These are phyloP conservation scores for Arctocebus calabarensis DNA, from an alignment of 2,797 vertebrate genomes.

Conservation along the genomic window DNA sequence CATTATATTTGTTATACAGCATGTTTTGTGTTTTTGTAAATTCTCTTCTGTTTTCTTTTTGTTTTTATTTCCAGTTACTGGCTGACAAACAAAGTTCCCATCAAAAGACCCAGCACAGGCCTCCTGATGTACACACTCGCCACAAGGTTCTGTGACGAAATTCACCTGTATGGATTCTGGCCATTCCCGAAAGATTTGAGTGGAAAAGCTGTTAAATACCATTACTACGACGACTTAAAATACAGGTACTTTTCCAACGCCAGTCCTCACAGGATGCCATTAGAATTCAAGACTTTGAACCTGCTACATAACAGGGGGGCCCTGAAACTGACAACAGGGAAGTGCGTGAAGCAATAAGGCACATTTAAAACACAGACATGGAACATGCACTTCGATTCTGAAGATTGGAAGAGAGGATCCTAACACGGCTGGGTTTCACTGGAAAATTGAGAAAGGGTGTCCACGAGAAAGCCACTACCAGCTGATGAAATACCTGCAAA, in stretches of 20 bases:
- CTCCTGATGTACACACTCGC: constrained; percentile 94
- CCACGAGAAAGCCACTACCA: constrained; percentile 83
- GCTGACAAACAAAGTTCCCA: constrained; percentile 94
- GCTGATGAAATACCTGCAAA: constrained; percentile 86
- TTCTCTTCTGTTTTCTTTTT: constrained; percentile 7
- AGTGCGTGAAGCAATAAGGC: constrained; percentile 89
- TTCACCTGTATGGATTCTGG: constrained; percentile 95
- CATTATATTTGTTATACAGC: background rate
- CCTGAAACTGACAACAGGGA: constrained; percentile 93
- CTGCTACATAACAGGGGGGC: constrained; percentile 92
- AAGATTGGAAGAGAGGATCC: constrained; percentile 80
- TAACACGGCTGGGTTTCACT: constrained; percentile 73
- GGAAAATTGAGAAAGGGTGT: constrained; percentile 66
- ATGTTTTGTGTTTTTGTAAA: background rate
- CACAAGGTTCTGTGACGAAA: constrained; percentile 94
- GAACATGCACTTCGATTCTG: constrained; percentile 78
- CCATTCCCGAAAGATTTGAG: constrained; percentile 93
- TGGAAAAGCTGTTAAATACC: constrained; percentile 93
- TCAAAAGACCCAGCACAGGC: constrained; percentile 94
- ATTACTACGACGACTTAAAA: constrained; percentile 94
- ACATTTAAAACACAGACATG: constrained; percentile 71
- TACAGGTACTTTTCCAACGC: constrained; percentile 93
- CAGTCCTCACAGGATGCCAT: constrained; percentile 93
- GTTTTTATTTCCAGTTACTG: constrained; percentile 90
- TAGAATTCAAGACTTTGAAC: constrained; percentile 93